These are phyloP conservation scores for Globia sparganii DNA, from an alignment of 2,888 invertebrate genomes.

Conservation along the genomic window DNA sequence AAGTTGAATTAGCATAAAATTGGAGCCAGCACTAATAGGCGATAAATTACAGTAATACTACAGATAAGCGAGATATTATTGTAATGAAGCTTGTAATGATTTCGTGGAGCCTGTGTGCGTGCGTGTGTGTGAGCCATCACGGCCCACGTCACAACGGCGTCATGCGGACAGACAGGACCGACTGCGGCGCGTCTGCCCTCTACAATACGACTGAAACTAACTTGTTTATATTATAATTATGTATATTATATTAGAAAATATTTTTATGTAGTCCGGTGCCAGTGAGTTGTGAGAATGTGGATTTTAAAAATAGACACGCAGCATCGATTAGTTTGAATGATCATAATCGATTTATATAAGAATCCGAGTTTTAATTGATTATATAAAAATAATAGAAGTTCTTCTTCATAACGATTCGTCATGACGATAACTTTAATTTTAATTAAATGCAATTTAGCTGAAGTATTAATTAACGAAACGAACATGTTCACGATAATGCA, in stretches of 20 bases:
- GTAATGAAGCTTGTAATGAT: slow-evolving; percentile 11
- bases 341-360: slow-evolving; percentile 40
- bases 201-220: background rate
- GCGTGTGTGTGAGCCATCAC: background rate
- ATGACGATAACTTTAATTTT: slow-evolving; percentile 28
- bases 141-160: background rate
- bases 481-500: slow-evolving; percentile 15
- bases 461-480: slow-evolving; percentile 19
- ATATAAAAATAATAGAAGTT: slow-evolving; percentile 35
- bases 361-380: slow-evolving; percentile 43
- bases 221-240: background rate
- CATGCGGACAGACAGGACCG: slow-evolving; percentile 9
- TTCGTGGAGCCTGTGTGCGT: background rate
- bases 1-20: slow-evolving; percentile 26
- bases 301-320: slow-evolving; percentile 18
- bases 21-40: slow-evolving; percentile 23
- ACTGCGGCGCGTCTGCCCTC: slow-evolving; percentile 3
- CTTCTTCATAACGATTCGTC: slow-evolving; percentile 29
- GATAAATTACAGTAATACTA: slow-evolving; percentile 34
- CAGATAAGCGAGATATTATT: slow-evolving; percentile 24
- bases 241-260: background rate
- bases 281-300: slow-evolving; percentile 7
- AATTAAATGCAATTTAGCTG: slow-evolving; percentile 36
- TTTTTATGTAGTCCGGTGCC: background rate
- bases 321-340: slow-evolving; percentile 30